Evolutionary conservation across 2,797 vertebrate species (phyloP).

Genomic region (Cygnus olor): DNA sequence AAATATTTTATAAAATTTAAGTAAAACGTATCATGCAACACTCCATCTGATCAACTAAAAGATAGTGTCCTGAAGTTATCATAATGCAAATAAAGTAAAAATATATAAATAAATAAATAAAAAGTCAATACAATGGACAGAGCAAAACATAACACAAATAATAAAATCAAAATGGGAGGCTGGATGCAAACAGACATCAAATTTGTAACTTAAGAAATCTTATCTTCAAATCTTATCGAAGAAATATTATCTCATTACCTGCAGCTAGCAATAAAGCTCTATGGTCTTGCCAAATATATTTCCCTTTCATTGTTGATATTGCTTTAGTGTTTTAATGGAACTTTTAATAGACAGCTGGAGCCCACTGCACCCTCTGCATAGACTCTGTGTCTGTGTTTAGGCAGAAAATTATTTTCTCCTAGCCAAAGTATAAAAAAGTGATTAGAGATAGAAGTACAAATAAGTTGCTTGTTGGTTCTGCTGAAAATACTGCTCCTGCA

Average conservation of each 20-base stretch:
- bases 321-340: neutral
- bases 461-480: neutral
- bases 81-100: neutral
- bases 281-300: neutral
- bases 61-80: neutral
- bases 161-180: neutral
- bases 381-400: neutral
- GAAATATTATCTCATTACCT: too few species aligned
- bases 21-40: neutral
- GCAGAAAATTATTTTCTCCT: neutral
- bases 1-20: neutral
- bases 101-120: neutral
- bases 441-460: neutral
- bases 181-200: accelerated
- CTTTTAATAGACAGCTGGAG: neutral
- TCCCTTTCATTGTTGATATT: neutral
- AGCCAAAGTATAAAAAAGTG: neutral
- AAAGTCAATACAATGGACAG: neutral
- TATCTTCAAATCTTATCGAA: neutral
- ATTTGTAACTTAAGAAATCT: neutral
- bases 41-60: neutral
- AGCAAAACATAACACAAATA: neutral
- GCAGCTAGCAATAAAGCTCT: neutral
- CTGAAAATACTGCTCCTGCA: neutral
- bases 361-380: neutral